Evolutionary conservation across 2,797 vertebrate species (phyloP), one percentile per base, ranked within the genome.

Genomic region (Phaenicophaeus curvirostris): DNA sequence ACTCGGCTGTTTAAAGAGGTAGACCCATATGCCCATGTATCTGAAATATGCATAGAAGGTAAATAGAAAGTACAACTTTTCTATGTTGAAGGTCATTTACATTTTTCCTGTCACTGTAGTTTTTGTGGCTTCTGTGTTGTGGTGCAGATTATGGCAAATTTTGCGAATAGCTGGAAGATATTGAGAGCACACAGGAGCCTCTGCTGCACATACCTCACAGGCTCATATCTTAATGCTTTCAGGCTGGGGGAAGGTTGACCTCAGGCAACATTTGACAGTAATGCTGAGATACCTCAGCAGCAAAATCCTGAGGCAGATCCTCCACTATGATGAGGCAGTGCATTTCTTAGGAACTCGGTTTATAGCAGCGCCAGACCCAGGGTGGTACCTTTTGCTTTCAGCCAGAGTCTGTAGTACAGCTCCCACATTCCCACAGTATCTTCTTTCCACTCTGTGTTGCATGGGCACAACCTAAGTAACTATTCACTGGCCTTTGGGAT

Each of bases 371-470:
- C 67, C 35, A 58, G 78, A 48, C 31, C 28, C 14, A 42, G 37
- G 9, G 15, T 14, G 25, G 23, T 28, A 44, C 58, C 84, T 78
- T 33, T 74, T 82, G 24, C 21, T 71, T 48, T 62, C 17, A 24
- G 20, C 9, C 8, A 2, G 53, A 39, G n/a, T 21, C 35, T 65
- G 59, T 59, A 76, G 35, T 23, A 41, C 25, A 35, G 50, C 42
- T 74, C 63, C 66, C n/a, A 20, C 15, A 7, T 16, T 58, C 31
- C 20, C 30, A 13, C 15, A 7, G n/a, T 30, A 8, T 30, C 78
- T 76, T 46, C 13, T 59, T 63, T 39, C 15, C 14, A 42, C 30
- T 54, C 41, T 30, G 8, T 0, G 0, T 33, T 48, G 4, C 31
- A 27, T 50, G 48, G 24, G 23, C 58, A 46, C 35, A 33, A 20